Evolutionary conservation across 2,888 invertebrate species (phyloP), one percentile per base, ranked within the genome.

Genomic region (Ctena decussata): DNA sequence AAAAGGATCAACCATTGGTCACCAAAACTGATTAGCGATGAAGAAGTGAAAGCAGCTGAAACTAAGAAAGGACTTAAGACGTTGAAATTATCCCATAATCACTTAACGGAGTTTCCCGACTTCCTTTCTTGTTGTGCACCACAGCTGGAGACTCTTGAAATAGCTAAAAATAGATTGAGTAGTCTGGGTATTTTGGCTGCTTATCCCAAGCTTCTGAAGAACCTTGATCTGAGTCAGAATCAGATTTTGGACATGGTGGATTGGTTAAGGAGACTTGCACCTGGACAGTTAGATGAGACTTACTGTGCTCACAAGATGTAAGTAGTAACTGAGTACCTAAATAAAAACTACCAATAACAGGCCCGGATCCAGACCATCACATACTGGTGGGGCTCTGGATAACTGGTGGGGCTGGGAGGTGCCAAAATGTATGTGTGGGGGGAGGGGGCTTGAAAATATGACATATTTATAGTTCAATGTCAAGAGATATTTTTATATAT

Each of bases 81-180:
- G 21, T 96, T 99, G 5, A 99, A 98, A 96, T 96, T 99, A 46
- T 97, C 98, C 0, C 98, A 98, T 96, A 99, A 99, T 96, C 97
- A 98, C 91, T 98, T 99, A 95, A 97, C 97, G 44, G 97, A 97
- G 91, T 97, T 99, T 84, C 99, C 99, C 0, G 97, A 97, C 0
- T 98, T 98, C 70, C 96, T 99, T 53, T 98, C 99, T 1, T 99
- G 99, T 95, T 96, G 98, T 80, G 99, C 98, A 6, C 98, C 98
- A 0, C 97, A 97, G 91, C 97, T 99, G 39, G 97, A 98, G 0
- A 96, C 98, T 53, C 97, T 99, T 24, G 99, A 99, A 95, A 97
- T 99, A 97, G 97, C 98, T 0, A 98, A 98, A 94, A 99, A 99
- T 96, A 97, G 97, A 84, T 91, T 97, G 39, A 94, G 91, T 39